Base-by-base conservation (phyloP, 2,888 invertebrate species). In the Sphaerophoria taeniata region DNA sequence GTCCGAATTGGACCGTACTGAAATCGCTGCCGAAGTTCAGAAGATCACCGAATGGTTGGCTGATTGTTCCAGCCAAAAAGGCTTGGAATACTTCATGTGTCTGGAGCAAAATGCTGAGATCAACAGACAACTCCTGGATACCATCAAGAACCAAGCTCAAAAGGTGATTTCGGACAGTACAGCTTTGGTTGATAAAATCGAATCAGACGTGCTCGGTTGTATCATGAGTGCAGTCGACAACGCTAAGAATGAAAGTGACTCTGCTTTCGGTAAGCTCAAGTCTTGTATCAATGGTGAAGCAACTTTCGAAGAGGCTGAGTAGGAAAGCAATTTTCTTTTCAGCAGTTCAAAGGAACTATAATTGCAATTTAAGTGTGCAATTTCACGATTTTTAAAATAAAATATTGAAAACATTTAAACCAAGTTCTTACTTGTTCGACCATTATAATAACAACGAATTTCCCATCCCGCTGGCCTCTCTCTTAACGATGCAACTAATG, bases 31-130 rank as follows among this genome's bases (percentile, higher is more conserved):
- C 6, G 39, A 2, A 31, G 60, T 88, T 0, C 76, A 87, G 36
- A 12, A 16, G 12, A 70, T 79, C 39, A 72, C 87, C 0, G 49
- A 74, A 11, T 81, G 80, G 6, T 71, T 88, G 39, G 63, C 34
- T 6, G 47, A 4, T 6, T 88, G 87, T 53, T 36, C 71, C 6
- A 36, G 33, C 11, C 63, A 79, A 43, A 47, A 80, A 0, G 87
- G 83, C 36, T 73, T 87, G 55, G 85, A 87, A 7, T 88, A 86
- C 63, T 45, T 87, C 3, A 71, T 70, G 3, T 88, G 87, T 61
- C 60, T 87, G 0, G 77, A 51, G 5, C 71, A 86, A 2, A 78
- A 76, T 77, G 65, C 51, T 11, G 49, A 72, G 1, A 36, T 12
- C 36, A 43, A 78, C 1, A 63, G 56, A 5, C 36, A 49, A 43